Evolutionary conservation across 2,888 invertebrate genomes (phyloP).

Genomic region (Hypomecis atomaria): DNA sequence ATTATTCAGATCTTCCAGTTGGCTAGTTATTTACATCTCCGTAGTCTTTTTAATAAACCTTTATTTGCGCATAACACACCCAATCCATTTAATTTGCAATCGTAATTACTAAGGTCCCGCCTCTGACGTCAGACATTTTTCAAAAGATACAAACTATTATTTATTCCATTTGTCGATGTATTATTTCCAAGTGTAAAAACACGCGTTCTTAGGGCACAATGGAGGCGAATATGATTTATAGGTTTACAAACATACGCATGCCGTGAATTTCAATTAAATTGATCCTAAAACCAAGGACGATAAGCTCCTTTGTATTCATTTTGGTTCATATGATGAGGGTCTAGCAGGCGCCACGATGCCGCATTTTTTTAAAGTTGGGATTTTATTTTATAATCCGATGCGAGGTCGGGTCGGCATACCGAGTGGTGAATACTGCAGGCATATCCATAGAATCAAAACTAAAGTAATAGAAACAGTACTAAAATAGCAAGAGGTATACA

Average conservation of each 20-base stretch:
- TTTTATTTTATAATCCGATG: slow-evolving; percentile 76
- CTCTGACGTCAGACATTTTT: slow-evolving; percentile 62
- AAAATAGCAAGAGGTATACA: no score
- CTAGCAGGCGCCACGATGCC: slow-evolving; percentile 75
- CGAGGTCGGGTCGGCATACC: slow-evolving; percentile 72
- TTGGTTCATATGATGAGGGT: slow-evolving; percentile 41
- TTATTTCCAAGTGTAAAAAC: slow-evolving; percentile 73
- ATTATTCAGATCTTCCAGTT: background rate
- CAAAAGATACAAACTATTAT: slow-evolving; percentile 58
- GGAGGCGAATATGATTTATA: slow-evolving; percentile 79
- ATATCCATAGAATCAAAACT: no score
- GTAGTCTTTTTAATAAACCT: slow-evolving; percentile 3
- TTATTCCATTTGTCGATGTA: slow-evolving; percentile 71
- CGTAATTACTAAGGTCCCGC: slow-evolving; percentile 57
- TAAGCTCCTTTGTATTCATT: slow-evolving; percentile 25
- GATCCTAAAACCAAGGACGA: slow-evolving; percentile 45
- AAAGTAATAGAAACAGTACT: no score
- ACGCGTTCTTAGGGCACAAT: slow-evolving; percentile 68
- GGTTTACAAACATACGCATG: slow-evolving; percentile 42
- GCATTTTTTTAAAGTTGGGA: slow-evolving; percentile 70
- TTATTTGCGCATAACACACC: slow-evolving; percentile 23
- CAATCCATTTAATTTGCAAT: slow-evolving; percentile 51
- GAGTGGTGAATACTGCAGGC: slow-evolving; percentile 34
- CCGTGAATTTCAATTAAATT: slow-evolving; percentile 37
- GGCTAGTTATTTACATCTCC: background rate